Base-by-base conservation (phyloP, 2,797 vertebrate species). In the Poecilia wingei region DNA sequence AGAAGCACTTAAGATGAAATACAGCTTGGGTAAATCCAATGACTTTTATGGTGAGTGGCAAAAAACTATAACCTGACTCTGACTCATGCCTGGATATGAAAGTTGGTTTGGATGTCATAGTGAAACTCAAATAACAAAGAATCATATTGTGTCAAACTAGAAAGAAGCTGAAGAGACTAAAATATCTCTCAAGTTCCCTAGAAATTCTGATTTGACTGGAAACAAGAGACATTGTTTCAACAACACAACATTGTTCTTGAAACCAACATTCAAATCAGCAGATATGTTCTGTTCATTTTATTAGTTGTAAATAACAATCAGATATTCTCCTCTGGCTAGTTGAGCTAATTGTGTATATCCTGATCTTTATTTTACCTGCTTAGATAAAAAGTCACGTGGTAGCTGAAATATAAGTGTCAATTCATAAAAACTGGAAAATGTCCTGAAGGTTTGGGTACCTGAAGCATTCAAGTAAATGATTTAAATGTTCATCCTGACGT, bases 61-160 rank as follows among this genome's bases (percentile, higher is more conserved):
- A n/a, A 73, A 75, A 57, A 16, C 46, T 82, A 46, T 82, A 85
- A 85, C 86, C 77, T 82, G 46, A 79, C 61, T 79, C 71, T 47
- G 78, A 70, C 78, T 64, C 55, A 51, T 78, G 36, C 41, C 72
- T 83, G 79, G 72, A 79, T 73, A 75, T 81, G 31, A 83, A 74
- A 81, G 69, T 45, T 55, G 66, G 72, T 82, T 85, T 77, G 68
- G 51, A 78, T 73, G 74, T 84, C 10, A 74, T n/a, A 16, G 33
- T 80, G 46, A 72, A 47, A 72, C 31, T 47, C 12, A 8, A 36
- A 72, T 6, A 6, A n/a, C 45, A 47, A 46, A 8, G 7, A 46
- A 28, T 72, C 13, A 7, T 53, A 53, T 53, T 53, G 51, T 53
- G 51, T 53, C 51, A 53, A 22, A 53, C 51, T 53, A 53, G 7